Conservation (phyloP, 2,888 invertebrate species). For the Macrosoma leucophasiata region DNA sequence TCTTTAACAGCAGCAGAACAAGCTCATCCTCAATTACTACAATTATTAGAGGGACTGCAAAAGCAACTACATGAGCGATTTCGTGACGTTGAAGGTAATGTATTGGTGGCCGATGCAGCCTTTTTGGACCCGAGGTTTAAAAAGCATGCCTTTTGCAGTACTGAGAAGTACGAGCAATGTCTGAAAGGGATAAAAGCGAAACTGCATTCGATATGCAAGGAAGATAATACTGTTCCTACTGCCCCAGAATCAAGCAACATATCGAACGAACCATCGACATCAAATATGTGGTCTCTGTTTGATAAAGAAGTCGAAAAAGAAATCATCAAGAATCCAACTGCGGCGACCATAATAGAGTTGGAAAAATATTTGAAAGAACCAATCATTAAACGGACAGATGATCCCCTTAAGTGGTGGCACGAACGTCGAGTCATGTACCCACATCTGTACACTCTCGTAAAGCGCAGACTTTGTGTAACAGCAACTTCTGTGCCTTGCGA, state of each 20-base stretch:
- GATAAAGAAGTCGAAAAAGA: conserved; percentile 17
- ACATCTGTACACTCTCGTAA: conserved; percentile 13
- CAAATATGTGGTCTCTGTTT: conserved; percentile 16
- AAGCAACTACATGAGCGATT: conserved; percentile 14
- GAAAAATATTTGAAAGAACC: conserved; percentile 23
- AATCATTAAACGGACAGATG: conserved; percentile 17
- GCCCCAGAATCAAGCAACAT: too few species aligned
- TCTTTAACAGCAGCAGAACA: too few species aligned
- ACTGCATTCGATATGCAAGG: too few species aligned
- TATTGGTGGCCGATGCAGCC: conserved; percentile 2
- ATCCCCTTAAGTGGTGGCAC: conserved; percentile 24
- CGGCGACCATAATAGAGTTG: conserved; percentile 19
- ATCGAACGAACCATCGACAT: too few species aligned
- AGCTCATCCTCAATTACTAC: not conserved
- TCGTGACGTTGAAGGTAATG: conserved; percentile 17
- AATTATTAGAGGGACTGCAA: conserved; percentile 6
- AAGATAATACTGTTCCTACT: too few species aligned
- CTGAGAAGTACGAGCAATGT: too few species aligned
- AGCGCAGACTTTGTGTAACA: conserved; percentile 12
- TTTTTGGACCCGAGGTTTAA: conserved; percentile 24
- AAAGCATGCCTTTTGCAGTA: too few species aligned
- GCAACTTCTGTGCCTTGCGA: conserved; percentile 15
- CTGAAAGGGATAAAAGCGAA: too few species aligned
- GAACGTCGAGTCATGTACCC: conserved; percentile 17
- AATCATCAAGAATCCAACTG: conserved; percentile 17